Evolutionary conservation across 2,113 vertebrate genomes (phyloP).

Genomic region (Calidris pugnax): DNA sequence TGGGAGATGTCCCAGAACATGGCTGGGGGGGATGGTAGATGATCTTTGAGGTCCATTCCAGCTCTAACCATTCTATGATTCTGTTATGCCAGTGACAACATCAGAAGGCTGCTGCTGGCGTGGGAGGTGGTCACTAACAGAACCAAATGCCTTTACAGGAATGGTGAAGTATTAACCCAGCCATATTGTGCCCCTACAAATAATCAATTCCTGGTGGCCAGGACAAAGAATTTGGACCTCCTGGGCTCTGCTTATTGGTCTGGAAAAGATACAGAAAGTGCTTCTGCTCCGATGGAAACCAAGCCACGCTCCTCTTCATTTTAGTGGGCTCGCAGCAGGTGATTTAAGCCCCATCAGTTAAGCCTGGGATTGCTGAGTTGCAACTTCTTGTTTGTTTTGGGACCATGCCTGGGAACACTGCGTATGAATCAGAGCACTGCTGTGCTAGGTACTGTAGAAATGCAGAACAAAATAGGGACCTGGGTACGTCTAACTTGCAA

Average conservation of each 20-base stretch:
- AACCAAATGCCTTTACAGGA: neutral
- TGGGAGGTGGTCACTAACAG: neutral
- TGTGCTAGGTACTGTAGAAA: neutral
- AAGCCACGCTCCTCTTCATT: neutral
- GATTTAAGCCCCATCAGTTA: neutral
- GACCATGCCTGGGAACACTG: neutral
- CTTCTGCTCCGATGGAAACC: neutral
- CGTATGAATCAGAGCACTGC: neutral
- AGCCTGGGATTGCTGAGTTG: neutral
- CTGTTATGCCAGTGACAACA: neutral
- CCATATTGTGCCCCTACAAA: neutral
- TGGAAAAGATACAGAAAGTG: neutral
- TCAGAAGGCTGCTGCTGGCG: neutral
- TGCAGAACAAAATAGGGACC: neutral
- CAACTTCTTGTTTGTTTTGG: constrained; percentile 30
- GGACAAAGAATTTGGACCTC: neutral
- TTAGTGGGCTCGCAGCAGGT: neutral
- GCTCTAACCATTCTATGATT: neutral
- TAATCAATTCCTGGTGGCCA: neutral
- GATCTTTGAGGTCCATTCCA: neutral
- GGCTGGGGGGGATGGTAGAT: neutral
- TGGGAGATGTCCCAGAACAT: neutral
- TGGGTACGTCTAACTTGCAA: neutral
- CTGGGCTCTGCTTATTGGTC: neutral
- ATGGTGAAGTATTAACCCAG: neutral